A percentile compares a stretch with the other conserved stretches of the same genome.
These are phyloP conservation scores for Melanocharis versteri DNA, from an alignment of 2,113 vertebrate genomes.

Conservation along the genomic window DNA sequence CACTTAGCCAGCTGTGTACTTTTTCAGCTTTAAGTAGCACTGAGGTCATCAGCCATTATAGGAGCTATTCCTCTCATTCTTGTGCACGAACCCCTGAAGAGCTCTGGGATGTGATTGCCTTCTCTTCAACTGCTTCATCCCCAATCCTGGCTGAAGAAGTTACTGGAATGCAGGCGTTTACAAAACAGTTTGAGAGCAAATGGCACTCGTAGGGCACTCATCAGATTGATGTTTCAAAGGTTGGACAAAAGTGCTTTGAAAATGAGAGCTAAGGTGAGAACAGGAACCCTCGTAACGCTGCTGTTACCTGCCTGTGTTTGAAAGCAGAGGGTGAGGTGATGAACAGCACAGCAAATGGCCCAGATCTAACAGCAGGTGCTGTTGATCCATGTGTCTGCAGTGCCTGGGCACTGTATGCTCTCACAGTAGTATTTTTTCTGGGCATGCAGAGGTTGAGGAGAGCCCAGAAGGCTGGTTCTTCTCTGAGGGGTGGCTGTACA, in stretches of 20 bases:
- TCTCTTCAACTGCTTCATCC: background rate
- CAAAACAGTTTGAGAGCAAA: background rate
- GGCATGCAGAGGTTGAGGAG: background rate
- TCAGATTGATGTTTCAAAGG: background rate
- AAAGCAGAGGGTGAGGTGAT: background rate
- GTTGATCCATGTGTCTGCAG: rapidly evolving
- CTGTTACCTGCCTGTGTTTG: background rate
- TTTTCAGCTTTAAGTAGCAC: background rate
- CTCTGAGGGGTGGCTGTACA: background rate
- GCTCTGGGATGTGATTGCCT: background rate
- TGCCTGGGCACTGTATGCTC: rapidly evolving
- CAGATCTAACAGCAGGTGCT: background rate
- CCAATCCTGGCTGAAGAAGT: background rate
- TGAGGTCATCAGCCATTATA: background rate
- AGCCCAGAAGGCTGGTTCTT: background rate
- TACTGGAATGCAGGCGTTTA: background rate
- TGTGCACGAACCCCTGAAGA: background rate
- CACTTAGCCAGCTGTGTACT: background rate
- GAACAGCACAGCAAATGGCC: background rate
- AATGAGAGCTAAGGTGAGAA: background rate
- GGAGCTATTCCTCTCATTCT: background rate
- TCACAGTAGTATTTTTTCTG: rapidly evolving
- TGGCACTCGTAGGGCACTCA: rapidly evolving
- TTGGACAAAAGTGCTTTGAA: background rate
- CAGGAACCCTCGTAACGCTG: rapidly evolving